Evolutionary conservation across 2,888 invertebrate species (phyloP).

Genomic region (Augiades crinisus): DNA sequence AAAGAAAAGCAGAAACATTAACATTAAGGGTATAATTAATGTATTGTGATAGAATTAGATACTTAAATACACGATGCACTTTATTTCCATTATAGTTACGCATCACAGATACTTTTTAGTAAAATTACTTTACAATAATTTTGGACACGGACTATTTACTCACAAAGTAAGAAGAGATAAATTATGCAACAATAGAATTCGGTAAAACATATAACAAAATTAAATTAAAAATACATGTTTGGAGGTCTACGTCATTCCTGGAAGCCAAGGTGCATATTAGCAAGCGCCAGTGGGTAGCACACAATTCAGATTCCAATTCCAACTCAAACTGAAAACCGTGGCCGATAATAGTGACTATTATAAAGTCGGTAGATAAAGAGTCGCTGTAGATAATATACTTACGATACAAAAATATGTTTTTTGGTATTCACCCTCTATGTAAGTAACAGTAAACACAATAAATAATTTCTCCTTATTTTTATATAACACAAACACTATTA

Average conservation of each 20-base stretch:
- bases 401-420: conserved; percentile 25
- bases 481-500: conserved; percentile 19
- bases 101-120: conserved; percentile 16
- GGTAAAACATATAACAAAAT: neutral
- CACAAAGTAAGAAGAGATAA: neutral
- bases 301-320: conserved; percentile 2
- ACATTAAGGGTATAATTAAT: neutral
- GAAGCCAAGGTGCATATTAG: neutral
- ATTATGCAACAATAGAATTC: neutral
- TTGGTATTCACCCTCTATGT: conserved; percentile 23
- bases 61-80: conserved; percentile 7
- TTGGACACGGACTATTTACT: conserved; percentile 1
- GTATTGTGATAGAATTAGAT: neutral
- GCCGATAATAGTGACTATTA: conserved; percentile 17
- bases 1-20: neutral
- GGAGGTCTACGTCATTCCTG: neutral
- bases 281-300: neutral
- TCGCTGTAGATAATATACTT: conserved; percentile 21
- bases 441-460: conserved; percentile 19
- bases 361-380: conserved; percentile 13
- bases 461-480: conserved; percentile 20
- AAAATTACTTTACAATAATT: conserved; percentile 1
- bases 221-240: neutral
- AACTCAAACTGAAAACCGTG: conserved; percentile 11
- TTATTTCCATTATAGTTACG: conserved; percentile 6